Evolutionary conservation across 2,797 vertebrate genomes (phyloP), one percentile per base, ranked within the genome.

Genomic region (Enteromius anoplus): DNA sequence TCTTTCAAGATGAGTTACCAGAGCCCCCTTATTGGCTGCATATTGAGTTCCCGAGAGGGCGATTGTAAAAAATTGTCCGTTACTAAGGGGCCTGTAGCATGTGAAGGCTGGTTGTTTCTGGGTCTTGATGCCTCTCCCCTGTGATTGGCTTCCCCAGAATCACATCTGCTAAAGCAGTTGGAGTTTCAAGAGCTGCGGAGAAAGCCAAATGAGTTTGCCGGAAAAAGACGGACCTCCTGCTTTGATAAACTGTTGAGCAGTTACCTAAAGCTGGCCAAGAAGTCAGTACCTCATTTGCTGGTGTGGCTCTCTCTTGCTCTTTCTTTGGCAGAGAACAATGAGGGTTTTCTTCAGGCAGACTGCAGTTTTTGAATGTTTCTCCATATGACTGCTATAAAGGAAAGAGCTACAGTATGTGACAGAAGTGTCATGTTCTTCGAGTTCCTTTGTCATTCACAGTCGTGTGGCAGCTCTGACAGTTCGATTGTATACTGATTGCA

Each of bases 91-190:
- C 82, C 58, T 73, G 75, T 40, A 45, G 78, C 73, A 78, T 77
- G 75, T 37, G 40, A 69, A 47, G 42, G 66, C 73, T 60, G 72
- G 45, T 70, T 77, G 72, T 77, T 81, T 71, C 62, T 65, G 76
- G 80, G 68, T 40, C 68, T 76, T n/a, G 37, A 83, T 83, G 70
- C 55, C 65, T 84, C 78, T 69, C 34, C 45, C 78, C 40, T 8
- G 37, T 90, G 91, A 93, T 80, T 90, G 89, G 45, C 83, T 88
- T 93, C 93, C 78, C 89, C 91, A 93, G 94, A 92, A 90, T 69
- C 88, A 88, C 92, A 93, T 93, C 93, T 95, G 93, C 89, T 90
- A 82, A 88, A 91, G 86, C 84, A 87, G 90, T 94, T 89, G 87
- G 87, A 75, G 85, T 60, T 89, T 88, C 85, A 86, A 86, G 84